Evolutionary conservation across 2,888 invertebrate genomes (phyloP).

Genomic region (Hypercompe scribonia): DNA sequence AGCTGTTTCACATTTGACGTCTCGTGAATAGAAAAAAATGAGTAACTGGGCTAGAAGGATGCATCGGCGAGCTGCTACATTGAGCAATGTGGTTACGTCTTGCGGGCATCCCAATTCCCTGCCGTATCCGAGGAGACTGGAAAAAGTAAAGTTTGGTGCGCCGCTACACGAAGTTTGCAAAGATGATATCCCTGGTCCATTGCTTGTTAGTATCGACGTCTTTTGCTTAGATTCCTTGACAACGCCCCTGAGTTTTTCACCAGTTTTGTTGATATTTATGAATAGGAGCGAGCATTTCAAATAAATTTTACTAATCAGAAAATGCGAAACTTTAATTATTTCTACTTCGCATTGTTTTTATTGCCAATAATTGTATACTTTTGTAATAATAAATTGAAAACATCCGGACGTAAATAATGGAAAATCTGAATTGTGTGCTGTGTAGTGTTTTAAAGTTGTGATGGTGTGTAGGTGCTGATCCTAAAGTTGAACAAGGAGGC

Average conservation of each 20-base stretch:
- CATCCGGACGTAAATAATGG: neutral
- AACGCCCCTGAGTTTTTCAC: constrained; percentile 44
- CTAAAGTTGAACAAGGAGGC: constrained; percentile 98
- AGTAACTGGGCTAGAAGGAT: constrained; percentile 97
- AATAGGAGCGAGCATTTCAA: constrained; percentile 23
- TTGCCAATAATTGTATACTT: neutral
- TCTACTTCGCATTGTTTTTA: constrained; percentile 13
- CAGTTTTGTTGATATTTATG: constrained; percentile 26
- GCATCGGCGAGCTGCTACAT: constrained; percentile 95
- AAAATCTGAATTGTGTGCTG: constrained; percentile 6
- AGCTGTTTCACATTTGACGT: constrained; percentile 37
- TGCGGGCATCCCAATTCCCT: constrained; percentile 94
- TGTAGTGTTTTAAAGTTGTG: constrained; percentile 36
- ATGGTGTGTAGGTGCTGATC: constrained; percentile 91
- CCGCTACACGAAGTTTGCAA: constrained; percentile 97
- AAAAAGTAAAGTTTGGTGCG: constrained; percentile 98
- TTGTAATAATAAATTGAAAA: neutral
- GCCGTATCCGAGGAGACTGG: constrained; percentile 93
- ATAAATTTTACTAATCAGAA: neutral
- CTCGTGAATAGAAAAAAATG: constrained; percentile 85
- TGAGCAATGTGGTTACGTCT: constrained; percentile 96
- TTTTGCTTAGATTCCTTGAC: constrained; percentile 34
- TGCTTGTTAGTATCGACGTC: constrained; percentile 89
- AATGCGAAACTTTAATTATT: neutral
- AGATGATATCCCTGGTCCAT: constrained; percentile 97